Evolutionary conservation across 1,140 invertebrate species (phyloP), one percentile per base, ranked within the genome.

Genomic region (Maniola jurtina): DNA sequence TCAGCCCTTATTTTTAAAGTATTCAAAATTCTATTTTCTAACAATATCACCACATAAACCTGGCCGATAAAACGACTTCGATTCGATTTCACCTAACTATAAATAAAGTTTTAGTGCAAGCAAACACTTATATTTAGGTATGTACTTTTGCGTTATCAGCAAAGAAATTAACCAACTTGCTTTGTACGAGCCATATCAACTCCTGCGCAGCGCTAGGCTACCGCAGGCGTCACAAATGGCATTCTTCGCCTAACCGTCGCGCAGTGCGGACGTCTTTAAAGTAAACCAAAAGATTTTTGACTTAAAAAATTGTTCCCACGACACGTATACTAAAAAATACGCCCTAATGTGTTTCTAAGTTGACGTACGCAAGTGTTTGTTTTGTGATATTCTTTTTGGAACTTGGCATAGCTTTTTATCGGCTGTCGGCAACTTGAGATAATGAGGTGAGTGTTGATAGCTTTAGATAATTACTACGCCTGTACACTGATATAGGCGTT

Each of bases 371-470:
- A 55, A 80, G 79, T 84, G 84, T 81, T 81, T 76, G 79, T 79
- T 78, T 61, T 72, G 80, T 86, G 84, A 72, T 74, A 72, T 70
- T 69, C 61, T 65, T 83, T 34, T 55, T 55, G 34, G 52, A 25
- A 55, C 34, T 73, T 72, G 80, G 79, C 77, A 68, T 64, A 55
- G 56, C 65, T 61, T 70, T 71, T 73, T 83, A 83, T 83, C 81
- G 72, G 64, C 72, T 72, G 70, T 70, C 80, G 72, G 67, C 79
- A 68, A 77, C 72, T 81, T 76, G 50, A 76, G 84, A 88, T 88
- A 88, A 88, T 70, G 64, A 88, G 86, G 86, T 88, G 83, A 88
- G 84, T 81, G 48, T 67, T 78, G 86, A 88, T 88, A 86, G 83
- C 86, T 88, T 84, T 80, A 74, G 80, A 86, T 86, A 84, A 84